Evolutionary conservation across 2,113 vertebrate genomes (phyloP).

Genomic region (Jaculus jaculus): DNA sequence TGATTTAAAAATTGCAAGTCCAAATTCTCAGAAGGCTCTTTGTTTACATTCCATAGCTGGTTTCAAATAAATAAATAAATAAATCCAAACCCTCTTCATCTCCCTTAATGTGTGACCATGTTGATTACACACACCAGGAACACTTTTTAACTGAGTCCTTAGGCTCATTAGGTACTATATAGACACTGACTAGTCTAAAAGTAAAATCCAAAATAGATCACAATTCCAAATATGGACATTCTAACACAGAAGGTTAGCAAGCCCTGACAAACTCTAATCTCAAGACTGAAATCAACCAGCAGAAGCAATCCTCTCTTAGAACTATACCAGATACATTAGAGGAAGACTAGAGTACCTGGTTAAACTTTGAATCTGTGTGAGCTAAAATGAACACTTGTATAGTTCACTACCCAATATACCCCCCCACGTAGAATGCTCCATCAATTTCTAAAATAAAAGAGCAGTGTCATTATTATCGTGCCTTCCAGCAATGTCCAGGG

Average conservation of each 20-base stretch:
- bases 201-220: constrained; percentile 8
- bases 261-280: not conserved
- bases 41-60: not conserved
- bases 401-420: not conserved
- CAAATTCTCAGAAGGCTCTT: not conserved
- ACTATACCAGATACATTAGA: constrained; percentile 27
- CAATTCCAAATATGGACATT: not conserved
- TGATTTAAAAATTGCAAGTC: constrained; percentile 49
- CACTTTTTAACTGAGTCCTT: not conserved
- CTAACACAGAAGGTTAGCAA: not conserved
- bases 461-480: not conserved
- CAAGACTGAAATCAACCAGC: not conserved
- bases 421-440: not conserved
- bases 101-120: not conserved
- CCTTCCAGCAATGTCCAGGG: not conserved
- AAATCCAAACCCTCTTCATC: not conserved
- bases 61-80: constrained; percentile 14
- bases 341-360: not conserved
- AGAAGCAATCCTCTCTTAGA: constrained; percentile 14
- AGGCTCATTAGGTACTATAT: not conserved
- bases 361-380: constrained; percentile 35
- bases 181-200: constrained; percentile 14
- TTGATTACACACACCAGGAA: not conserved
- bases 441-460: constrained; percentile 47
- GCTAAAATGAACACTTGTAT: constrained; percentile 3